Percentiles rank a stretch among this genome's conserved stretches.
Conservation (phyloP, 2,797 vertebrate species). For the Darevskia nairensis region DNA sequence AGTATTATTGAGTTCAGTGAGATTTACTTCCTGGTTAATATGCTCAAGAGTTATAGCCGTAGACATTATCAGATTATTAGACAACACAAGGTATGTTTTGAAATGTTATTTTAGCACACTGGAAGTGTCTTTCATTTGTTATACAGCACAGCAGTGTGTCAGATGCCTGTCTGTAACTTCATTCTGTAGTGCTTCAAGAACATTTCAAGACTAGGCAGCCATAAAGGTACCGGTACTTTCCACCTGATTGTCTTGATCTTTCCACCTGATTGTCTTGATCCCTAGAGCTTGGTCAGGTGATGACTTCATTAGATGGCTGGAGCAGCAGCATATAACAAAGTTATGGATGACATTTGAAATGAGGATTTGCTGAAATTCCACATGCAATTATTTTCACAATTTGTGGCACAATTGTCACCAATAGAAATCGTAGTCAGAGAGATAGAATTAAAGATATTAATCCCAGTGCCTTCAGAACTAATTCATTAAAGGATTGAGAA, state of each 20-base stretch:
- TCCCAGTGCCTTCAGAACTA: constrained; percentile 65
- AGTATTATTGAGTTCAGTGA: background rate
- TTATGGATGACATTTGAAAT: background rate
- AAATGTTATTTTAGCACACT: too few species aligned
- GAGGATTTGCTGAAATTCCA: constrained; percentile 16
- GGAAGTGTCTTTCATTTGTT: background rate
- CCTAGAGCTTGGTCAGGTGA: background rate
- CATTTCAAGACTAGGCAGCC: background rate
- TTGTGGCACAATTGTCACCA: constrained; percentile 39
- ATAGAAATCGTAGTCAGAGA: constrained; percentile 45
- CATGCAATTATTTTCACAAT: constrained; percentile 12
- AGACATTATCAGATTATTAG: too few species aligned
- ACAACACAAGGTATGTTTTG: too few species aligned
- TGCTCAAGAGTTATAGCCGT: background rate
- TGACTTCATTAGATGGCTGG: background rate
- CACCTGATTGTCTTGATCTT: too few species aligned
- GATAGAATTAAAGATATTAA: constrained; percentile 62
- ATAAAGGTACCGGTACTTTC: too few species aligned
- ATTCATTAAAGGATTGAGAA: constrained; percentile 70
- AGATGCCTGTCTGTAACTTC: background rate
- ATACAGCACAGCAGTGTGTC: background rate
- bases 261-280: background rate
- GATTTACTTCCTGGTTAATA: background rate
- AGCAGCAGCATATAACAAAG: too few species aligned
- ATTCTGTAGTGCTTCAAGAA: background rate